Conservation (phyloP, 2,113 vertebrate species). For the Motacilla tschutschensis region DNA sequence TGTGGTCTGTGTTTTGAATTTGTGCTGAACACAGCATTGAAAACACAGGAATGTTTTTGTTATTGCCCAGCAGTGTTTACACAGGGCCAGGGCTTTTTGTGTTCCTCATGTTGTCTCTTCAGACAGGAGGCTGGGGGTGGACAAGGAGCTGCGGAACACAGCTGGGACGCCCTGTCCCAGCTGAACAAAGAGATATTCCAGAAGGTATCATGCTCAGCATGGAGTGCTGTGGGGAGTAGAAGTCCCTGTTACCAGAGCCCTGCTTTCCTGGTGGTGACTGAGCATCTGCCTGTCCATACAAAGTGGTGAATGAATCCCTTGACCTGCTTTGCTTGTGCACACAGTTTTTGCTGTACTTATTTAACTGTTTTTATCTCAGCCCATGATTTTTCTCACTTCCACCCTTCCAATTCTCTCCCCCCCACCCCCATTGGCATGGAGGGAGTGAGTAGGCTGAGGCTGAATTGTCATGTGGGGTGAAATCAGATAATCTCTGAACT, state of each 20-base stretch:
- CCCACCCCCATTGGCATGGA: fast-evolving
- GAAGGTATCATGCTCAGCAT: background rate
- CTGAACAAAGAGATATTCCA: background rate
- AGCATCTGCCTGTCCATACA: background rate
- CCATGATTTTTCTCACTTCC: background rate
- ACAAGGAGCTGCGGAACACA: background rate
- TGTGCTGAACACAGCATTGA: fast-evolving
- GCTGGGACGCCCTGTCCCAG: background rate
- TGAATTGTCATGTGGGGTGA: background rate
- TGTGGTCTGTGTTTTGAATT: background rate
- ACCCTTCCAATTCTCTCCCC: background rate
- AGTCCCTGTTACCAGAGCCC: background rate
- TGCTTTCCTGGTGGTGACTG: background rate
- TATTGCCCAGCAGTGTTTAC: background rate
- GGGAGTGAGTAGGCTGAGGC: background rate
- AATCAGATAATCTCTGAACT: background rate
- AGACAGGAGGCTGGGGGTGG: background rate
- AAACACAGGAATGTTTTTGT: background rate
- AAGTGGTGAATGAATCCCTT: background rate
- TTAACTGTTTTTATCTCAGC: background rate
- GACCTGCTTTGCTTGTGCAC: background rate
- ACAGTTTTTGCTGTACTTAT: background rate
- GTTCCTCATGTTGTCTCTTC: background rate
- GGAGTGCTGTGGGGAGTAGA: background rate
- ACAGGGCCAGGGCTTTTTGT: background rate